Evolutionary conservation across 2,113 vertebrate species (phyloP), one percentile per base, ranked within the genome.

Genomic region (Panthera tigris): DNA sequence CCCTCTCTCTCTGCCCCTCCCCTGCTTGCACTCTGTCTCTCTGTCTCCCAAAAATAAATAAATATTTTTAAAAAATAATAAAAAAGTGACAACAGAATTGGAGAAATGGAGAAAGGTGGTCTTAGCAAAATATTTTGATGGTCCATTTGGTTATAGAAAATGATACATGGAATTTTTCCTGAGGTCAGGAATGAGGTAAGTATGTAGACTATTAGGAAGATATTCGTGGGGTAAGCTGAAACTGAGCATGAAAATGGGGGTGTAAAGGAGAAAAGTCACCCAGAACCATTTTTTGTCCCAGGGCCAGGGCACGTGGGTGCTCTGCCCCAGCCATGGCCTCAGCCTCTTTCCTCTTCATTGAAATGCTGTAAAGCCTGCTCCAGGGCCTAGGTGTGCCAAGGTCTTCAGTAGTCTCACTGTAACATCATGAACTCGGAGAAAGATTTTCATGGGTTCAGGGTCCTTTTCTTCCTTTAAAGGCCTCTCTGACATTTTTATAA

Each of bases 211-310:
- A 3, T 16, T n/a, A 68, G 3, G 31, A 79, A 94, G 19, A 94
- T 36, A 74, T 88, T 31, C 88, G 7, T 69, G 2, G 48, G 5
- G 1, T 31, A 2, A 4, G 33, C 31, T 92, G 0, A 6, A 76
- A 63, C 18, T 27, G 23, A 78, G 13, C 13, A 39, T 57, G 15
- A 39, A 68, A 71, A 92, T 1, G 10, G 39, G 45, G 0, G 3
- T 7, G 1, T 13, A 2, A 0, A 14, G 1, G 4, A 39, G 10
- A 52, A 57, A 76, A 31, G 33, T 7, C 11, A 5, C 4, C 25
- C 5, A 41, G n/a, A 83, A 80, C 14, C 12, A 33, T 39, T 39
- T 36, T 31, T 0, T 68, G 15, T 1, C 1, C 16, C 25, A 80
- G 7, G 15, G 73, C 11, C 85, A 78, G 68, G 19, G 6, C 3